These are phyloP conservation scores for Smutsia temminckii DNA, from an alignment of 2,797 vertebrate species.

Conservation along the genomic window DNA sequence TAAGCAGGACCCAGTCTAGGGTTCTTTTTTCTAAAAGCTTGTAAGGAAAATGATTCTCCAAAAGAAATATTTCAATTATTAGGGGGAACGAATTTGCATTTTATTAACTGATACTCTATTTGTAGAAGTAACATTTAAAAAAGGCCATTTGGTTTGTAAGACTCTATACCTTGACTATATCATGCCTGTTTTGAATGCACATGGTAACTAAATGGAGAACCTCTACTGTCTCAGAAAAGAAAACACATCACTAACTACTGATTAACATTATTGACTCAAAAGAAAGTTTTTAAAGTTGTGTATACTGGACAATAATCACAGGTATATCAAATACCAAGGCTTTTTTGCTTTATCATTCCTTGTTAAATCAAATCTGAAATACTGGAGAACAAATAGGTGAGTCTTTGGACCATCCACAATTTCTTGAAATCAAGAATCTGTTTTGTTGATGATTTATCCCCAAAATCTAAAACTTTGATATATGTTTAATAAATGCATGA, in stretches of 20 bases:
- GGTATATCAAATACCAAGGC: not conserved
- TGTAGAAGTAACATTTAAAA: not conserved
- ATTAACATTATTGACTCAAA: conserved; percentile 4
- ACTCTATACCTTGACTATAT: not conserved
- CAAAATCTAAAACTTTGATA: not conserved
- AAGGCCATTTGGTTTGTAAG: not conserved
- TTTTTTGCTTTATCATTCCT: not conserved
- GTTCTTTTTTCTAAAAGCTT: not conserved
- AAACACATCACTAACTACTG: not conserved
- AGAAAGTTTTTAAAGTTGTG: not conserved
- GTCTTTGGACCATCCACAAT: not conserved
- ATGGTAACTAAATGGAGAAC: not conserved
- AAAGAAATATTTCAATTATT: not conserved
- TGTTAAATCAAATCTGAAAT: conserved; percentile 33
- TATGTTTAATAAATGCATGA: not conserved
- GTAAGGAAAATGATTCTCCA: not conserved
- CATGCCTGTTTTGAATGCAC: not conserved
- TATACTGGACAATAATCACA: not conserved
- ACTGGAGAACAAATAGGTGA: not conserved
- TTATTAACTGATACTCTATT: not conserved
- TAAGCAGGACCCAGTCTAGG: not conserved
- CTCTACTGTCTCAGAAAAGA: not conserved
- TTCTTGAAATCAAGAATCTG: not conserved
- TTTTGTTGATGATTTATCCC: not conserved
- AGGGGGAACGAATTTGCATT: not conserved